phyloP scores from a whole-genome alignment of 2,113 vertebrate genomes.

The Saccopteryx leptura region DNA sequence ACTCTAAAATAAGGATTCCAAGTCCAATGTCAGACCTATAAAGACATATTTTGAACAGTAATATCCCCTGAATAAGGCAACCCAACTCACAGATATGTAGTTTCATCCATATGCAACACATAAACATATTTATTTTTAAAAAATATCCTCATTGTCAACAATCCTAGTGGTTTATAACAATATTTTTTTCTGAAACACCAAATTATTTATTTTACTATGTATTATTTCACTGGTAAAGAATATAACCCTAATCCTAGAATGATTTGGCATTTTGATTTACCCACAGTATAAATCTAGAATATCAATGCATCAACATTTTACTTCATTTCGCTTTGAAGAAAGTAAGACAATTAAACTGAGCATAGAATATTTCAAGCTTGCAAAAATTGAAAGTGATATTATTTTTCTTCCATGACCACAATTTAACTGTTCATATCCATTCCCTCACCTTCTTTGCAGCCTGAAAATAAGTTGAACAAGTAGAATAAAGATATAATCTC shows the following conservation, averaged over 20 bases:
- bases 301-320: slow-evolving; percentile 39
- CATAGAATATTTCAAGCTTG: slow-evolving; percentile 51
- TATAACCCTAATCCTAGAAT: slow-evolving; percentile 53
- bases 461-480: background rate
- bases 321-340: slow-evolving; percentile 67
- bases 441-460: background rate
- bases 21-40: background rate
- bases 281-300: slow-evolving; percentile 44
- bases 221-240: slow-evolving; percentile 48
- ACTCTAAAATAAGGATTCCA: background rate
- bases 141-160: slow-evolving; percentile 42
- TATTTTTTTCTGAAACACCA: slow-evolving; percentile 64
- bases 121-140: slow-evolving; percentile 63
- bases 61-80: background rate
- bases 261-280: slow-evolving; percentile 55
- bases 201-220: slow-evolving; percentile 41
- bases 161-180: slow-evolving; percentile 33
- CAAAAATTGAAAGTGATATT: slow-evolving; percentile 45
- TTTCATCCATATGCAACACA: background rate
- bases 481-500: background rate
- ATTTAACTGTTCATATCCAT: background rate
- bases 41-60: slow-evolving; percentile 19
- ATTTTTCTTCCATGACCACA: background rate
- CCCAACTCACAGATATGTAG: background rate
- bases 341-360: slow-evolving; percentile 40